phyloP scores from a whole-genome alignment of 2,113 vertebrate species.

The Alces alces region DNA sequence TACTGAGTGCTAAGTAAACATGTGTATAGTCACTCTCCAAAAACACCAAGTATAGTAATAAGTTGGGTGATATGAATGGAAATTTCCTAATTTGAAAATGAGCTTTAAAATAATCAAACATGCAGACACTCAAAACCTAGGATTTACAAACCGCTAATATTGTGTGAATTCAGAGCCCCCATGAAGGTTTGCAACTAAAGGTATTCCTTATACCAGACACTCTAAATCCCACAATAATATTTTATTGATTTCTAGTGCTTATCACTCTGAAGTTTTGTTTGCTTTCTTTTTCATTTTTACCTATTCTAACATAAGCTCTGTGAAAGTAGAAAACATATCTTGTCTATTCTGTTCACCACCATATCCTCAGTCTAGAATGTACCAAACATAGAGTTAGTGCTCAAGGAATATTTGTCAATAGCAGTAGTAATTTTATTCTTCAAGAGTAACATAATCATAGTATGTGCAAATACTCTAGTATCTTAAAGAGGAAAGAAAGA shows the following conservation, averaged over 20 bases:
- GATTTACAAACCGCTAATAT: background rate
- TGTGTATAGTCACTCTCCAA: background rate
- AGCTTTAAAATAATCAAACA: background rate
- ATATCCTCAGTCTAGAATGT: background rate
- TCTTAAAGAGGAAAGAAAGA: background rate
- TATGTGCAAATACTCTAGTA: background rate
- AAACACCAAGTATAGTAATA: background rate
- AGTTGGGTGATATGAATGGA: background rate
- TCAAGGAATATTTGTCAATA: background rate
- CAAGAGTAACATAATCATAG: background rate
- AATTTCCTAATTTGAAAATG: conserved; percentile 8
- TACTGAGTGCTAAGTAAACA: background rate
- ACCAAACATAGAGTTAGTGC: background rate
- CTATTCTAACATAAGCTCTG: background rate
- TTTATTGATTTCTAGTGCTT: background rate
- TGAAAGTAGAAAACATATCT: background rate
- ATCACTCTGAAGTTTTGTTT: background rate
- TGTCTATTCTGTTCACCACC: background rate
- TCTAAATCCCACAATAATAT: background rate
- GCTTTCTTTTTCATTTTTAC: background rate
- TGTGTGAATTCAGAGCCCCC: background rate
- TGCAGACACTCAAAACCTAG: background rate
- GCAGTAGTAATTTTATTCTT: background rate
- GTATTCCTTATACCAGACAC: background rate
- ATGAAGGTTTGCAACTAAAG: background rate